Percentiles rank a stretch among this genome's conserved stretches.
Conservation (phyloP, 1,140 invertebrate genomes). For the Uloborus diversus region DNA sequence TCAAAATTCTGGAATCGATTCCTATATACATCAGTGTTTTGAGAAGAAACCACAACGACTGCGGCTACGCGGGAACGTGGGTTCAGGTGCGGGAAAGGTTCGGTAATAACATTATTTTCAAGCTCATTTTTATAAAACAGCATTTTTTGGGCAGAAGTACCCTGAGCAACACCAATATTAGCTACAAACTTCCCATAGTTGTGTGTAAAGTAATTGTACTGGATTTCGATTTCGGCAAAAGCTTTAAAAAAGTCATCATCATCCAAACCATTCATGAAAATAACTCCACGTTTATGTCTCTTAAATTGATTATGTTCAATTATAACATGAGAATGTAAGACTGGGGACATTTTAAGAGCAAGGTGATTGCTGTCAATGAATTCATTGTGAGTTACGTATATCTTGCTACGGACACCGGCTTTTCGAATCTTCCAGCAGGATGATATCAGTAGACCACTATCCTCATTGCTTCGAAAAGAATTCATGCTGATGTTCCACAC, state of each 20-base stretch:
- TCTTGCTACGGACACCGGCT: constrained; percentile 60
- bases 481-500: constrained; percentile 86
- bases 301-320: constrained; percentile 90
- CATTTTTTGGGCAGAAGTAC: constrained; percentile 80
- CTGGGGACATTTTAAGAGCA: constrained; percentile 81
- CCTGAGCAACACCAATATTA: constrained; percentile 86
- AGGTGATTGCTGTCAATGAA: constrained; percentile 79
- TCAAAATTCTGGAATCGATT: constrained; percentile 93
- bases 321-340: constrained; percentile 79
- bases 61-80: constrained; percentile 89
- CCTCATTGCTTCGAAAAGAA: constrained; percentile 78
- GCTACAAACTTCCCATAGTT: constrained; percentile 89
- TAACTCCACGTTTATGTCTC: constrained; percentile 80
- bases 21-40: constrained; percentile 85
- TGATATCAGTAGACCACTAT: constrained; percentile 79
- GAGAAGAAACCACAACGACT: constrained; percentile 84
- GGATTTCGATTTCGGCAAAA: constrained; percentile 78
- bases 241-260: constrained; percentile 68
- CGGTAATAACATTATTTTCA: constrained; percentile 83
- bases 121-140: constrained; percentile 91
- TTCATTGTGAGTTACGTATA: constrained; percentile 86
- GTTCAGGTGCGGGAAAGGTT: constrained; percentile 83
- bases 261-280: constrained; percentile 83
- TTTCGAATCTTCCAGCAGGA: constrained; percentile 75
- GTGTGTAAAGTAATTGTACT: constrained; percentile 87